Base-by-base conservation (phyloP, 2,797 vertebrate genomes). In the Anabas testudineus region DNA sequence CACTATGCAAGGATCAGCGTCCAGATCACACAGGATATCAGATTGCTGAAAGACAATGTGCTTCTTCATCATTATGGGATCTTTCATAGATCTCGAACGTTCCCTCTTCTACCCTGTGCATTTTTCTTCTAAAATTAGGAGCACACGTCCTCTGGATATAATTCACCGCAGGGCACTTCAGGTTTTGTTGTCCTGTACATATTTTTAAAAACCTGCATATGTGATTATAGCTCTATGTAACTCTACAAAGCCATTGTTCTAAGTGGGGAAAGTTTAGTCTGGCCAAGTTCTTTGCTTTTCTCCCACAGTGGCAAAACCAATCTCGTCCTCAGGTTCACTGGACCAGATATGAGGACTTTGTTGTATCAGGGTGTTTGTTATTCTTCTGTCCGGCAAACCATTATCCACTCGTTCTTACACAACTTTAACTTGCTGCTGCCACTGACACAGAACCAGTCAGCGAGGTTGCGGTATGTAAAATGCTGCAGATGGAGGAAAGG, bases 191-290 rank as follows among this genome's bases (percentile, higher is more conserved):
- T 56, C 18, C 30, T 56, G 43, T 2, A 69, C 56, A 69, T 71
- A 56, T 73, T 74, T 79, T 53, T 19, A 64, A 59, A 60, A 59
- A 63, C 18, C 41, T 73, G 71, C 54, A 67, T 53, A 46, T 74
- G 77, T 67, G 78, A 69, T 83, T 60, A 30, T 19, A 62, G 57
- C 60, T 83, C 36, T 51, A 15, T 21, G 39, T 81, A 81, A 66
- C 53, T 60, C 62, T 10, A 24, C 73, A 55, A 36, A 69, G 32
- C 46, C 55, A 78, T 85, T 83, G 79, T 83, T 82, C 63, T 66
- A 48, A 79, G 58, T 30, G 56, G 73, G 73, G 73, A 43, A 76
- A 62, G 71, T 83, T 85, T 78, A 65, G 77, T 73, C 71, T 79
- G 56, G 58, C 32, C 55, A 14, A 54, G 57, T 37, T 53, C 51